Percentiles rank a stretch among this genome's conserved stretches.
Conservation (phyloP, 2,113 vertebrate genomes). For the Gopherus evgoodei region DNA sequence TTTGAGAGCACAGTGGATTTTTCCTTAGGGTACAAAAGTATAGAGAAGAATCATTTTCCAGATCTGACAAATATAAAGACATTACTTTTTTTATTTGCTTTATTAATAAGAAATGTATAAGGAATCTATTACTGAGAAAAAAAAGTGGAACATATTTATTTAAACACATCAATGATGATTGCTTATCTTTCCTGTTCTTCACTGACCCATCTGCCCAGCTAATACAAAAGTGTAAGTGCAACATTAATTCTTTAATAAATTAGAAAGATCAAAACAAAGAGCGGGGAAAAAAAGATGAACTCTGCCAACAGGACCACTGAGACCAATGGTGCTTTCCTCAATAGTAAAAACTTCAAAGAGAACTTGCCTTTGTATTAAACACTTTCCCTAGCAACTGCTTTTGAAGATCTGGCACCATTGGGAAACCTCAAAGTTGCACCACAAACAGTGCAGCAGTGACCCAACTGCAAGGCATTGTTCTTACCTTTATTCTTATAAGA, state of each 20-base stretch:
- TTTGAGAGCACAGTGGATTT: background rate
- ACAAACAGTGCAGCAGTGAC: background rate
- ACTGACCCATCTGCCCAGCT: background rate
- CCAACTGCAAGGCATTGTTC: background rate
- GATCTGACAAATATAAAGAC: background rate
- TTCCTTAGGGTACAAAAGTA: background rate
- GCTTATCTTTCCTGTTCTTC: background rate
- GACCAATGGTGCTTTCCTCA: background rate
- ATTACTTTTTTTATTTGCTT: background rate
- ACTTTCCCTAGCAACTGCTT: background rate
- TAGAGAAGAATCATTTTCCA: background rate
- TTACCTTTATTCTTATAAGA: background rate
- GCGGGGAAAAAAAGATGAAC: rapidly evolving
- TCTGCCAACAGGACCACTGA: background rate
- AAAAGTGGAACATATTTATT: background rate
- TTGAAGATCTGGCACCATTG: background rate
- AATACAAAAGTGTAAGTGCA: background rate
- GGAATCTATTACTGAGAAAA: background rate
- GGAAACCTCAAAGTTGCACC: background rate
- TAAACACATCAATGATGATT: background rate
- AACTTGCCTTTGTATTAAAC: background rate
- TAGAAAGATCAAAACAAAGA: background rate
- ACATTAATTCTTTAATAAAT: background rate
- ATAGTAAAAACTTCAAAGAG: background rate
- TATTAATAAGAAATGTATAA: background rate